These are phyloP conservation scores for Thamnaconus septentrionalis DNA, from an alignment of 2,113 vertebrate species.

Conservation along the genomic window DNA sequence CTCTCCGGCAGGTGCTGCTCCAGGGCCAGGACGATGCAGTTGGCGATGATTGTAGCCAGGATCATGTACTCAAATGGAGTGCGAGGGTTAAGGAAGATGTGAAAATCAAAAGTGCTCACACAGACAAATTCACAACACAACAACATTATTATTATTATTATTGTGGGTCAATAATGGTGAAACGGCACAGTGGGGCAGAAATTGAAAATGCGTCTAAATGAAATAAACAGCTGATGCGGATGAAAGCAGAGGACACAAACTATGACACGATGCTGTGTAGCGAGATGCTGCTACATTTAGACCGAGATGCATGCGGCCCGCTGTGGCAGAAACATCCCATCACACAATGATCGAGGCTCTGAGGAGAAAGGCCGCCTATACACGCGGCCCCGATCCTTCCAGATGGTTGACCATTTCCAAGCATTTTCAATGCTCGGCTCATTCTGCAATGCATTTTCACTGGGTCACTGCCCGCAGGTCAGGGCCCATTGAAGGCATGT, in stretches of 20 bases:
- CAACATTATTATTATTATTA: neutral
- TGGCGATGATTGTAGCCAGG: slow-evolving; percentile 97
- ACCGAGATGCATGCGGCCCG: slow-evolving; percentile 18
- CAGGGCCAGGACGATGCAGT: slow-evolving; percentile 96
- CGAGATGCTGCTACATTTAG: neutral
- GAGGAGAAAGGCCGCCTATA: slow-evolving; percentile 35
- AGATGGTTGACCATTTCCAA: slow-evolving; percentile 54
- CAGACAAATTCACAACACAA: slow-evolving; percentile 24
- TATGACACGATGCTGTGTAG: neutral
- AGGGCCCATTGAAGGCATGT: slow-evolving; percentile 37
- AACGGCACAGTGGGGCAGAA: neutral
- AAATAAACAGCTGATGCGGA: neutral
- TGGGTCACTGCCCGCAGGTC: slow-evolving; percentile 45
- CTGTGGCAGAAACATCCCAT: slow-evolving; percentile 25
- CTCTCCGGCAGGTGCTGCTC: slow-evolving; percentile 93
- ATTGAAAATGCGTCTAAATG: too few species aligned
- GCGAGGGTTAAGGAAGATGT: slow-evolving; percentile 79
- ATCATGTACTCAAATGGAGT: slow-evolving; percentile 99
- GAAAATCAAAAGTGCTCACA: slow-evolving; percentile 14
- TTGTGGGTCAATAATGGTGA: neutral
- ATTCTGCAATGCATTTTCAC: slow-evolving; percentile 54
- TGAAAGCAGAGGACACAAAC: neutral
- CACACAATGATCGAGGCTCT: slow-evolving; percentile 22
- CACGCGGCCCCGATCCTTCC: slow-evolving; percentile 42
- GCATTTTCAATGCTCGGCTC: slow-evolving; percentile 47